Percentiles rank a stretch among this genome's conserved stretches.
These are phyloP conservation scores for Yoshiicerus persimilis DNA, from an alignment of 1,140 invertebrate species.

Conservation along the genomic window DNA sequence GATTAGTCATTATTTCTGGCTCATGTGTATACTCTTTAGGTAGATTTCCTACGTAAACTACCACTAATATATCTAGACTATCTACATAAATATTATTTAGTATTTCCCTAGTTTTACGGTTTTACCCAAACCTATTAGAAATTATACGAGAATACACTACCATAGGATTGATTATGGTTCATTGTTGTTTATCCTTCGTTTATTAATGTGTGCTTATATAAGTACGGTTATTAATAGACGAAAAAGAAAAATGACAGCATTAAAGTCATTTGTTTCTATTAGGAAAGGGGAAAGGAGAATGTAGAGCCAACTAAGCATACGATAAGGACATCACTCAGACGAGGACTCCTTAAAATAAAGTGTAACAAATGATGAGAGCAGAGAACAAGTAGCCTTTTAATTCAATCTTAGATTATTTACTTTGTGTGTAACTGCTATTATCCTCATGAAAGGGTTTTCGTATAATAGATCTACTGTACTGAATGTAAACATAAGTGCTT, in stretches of 20 bases:
- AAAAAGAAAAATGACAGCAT: background rate
- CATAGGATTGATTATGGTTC: no score
- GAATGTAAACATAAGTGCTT: background rate
- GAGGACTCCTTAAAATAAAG: background rate
- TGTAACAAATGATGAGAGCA: background rate
- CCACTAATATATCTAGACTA: no score
- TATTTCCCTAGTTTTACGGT: no score
- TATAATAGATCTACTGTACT: background rate
- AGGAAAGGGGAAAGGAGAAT: background rate
- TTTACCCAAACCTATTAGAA: no score
- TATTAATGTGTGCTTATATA: background rate
- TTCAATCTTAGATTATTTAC: background rate
- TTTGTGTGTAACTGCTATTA: background rate
- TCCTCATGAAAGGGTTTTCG: background rate
- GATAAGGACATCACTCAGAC: background rate
- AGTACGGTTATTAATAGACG: background rate
- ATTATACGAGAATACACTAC: no score
- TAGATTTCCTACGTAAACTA: no score
- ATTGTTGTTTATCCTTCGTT: no score
- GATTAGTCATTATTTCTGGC: constrained; percentile 1
- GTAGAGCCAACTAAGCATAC: background rate
- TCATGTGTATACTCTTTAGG: background rate
- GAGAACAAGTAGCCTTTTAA: constrained; percentile 11
- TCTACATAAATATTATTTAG: no score
- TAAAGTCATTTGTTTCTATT: background rate